Percentiles rank a stretch among this genome's conserved stretches.
Conservation (phyloP, 2,888 invertebrate species). For the Andrena bucephala region DNA sequence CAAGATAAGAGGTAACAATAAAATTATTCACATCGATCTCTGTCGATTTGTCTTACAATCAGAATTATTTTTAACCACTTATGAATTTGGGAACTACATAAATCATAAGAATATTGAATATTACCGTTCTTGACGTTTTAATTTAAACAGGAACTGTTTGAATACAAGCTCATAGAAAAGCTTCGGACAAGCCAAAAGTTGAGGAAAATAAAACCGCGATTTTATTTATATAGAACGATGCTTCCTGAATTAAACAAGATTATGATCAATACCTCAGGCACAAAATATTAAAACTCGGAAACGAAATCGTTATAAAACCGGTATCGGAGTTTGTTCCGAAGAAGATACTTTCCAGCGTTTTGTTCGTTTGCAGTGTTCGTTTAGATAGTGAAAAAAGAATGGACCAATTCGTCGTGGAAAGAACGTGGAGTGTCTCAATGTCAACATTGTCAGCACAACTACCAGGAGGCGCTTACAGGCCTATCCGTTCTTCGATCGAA, state of each 20-base stretch:
- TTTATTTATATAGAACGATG: no score
- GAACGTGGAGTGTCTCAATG: background rate
- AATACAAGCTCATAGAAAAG: no score
- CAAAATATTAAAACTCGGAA: no score
- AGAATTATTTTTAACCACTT: background rate
- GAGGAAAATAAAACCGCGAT: no score
- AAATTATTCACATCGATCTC: background rate
- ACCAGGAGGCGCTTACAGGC: constrained; percentile 14
- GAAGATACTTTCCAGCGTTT: no score
- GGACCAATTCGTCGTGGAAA: background rate
- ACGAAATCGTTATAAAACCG: no score
- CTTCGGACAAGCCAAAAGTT: no score
- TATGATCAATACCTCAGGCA: no score
- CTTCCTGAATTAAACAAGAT: no score
- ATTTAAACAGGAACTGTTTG: background rate
- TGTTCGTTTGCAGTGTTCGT: no score
- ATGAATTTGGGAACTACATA: no score
- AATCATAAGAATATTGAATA: background rate
- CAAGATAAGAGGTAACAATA: background rate
- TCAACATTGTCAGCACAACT: background rate
- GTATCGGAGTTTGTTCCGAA: no score
- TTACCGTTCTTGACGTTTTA: background rate
- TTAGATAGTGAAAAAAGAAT: background rate
- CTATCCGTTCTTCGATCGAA: constrained; percentile 61
- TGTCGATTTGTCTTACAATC: background rate